Base-by-base conservation (phyloP, 2,113 vertebrate genomes). In the Urocynchramus pylzowi region DNA sequence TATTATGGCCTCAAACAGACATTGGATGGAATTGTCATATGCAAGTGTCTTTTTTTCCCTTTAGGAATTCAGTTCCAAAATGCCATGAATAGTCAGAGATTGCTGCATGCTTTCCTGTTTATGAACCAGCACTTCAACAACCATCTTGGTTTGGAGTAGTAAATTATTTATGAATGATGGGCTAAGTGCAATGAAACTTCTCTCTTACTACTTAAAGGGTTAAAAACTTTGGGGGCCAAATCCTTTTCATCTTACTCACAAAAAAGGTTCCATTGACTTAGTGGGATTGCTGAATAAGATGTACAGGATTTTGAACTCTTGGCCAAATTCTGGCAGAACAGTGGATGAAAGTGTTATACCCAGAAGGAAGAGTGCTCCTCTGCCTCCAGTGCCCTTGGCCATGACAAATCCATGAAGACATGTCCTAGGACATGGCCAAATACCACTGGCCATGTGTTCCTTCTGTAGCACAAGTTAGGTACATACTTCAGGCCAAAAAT, bases 161-260 rank as follows among this genome's bases (percentile, higher is more conserved):
- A 95, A 95, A 50, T 64, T 61, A 71, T 84, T 90, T 95, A 31
- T 91, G 68, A 91, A 45, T 70, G 78, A 87, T 93, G 91, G 94
- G 93, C 95, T 96, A 94, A 84, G 53, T 96, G 91, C 94, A 97
- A 92, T 96, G 91, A 90, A 93, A 84, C 53, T 89, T 88, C 77
- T 89, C 37, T 88, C 39, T 87, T 83, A 73, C 85, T 96, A 77
- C 84, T 95, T 97, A 92, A 96, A 95, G 89, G 77, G 89, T 94
- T 97, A 95, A 93, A 96, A 93, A 75, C 27, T 87, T 63, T 50
- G 69, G 78, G 92, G 84, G 57, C 93, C 95, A 96, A 97, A 95
- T 97, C 95, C 95, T 96, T 86, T 96, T 75, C 88, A 94, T 95
- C 95, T 96, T 93, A 94, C 33, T 96, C 89, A 81, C 35, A 77